These are phyloP conservation scores for Platerodrilus igneus DNA, from an alignment of 2,888 invertebrate genomes.

Conservation along the genomic window DNA sequence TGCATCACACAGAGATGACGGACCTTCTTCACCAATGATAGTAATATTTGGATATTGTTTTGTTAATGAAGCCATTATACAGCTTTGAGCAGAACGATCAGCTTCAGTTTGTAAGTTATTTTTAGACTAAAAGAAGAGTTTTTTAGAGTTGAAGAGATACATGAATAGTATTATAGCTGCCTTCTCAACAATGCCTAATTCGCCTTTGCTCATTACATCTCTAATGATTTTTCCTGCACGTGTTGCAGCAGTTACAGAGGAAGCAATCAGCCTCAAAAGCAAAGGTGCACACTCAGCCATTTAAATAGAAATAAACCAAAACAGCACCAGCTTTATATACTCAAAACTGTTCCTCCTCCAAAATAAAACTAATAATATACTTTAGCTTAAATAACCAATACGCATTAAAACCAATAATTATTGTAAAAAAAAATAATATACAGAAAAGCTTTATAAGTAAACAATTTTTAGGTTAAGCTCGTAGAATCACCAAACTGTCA, in stretches of 20 bases:
- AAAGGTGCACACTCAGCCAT: constrained; percentile 64
- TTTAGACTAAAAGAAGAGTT: constrained; percentile 58
- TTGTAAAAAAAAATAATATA: too few relatives aligned
- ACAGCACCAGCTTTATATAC: too few relatives aligned
- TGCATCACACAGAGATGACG: constrained; percentile 42
- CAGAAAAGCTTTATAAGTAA: too few relatives aligned
- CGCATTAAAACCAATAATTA: too few relatives aligned
- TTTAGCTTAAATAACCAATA: too few relatives aligned
- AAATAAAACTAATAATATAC: too few relatives aligned
- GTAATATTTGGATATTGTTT: constrained; percentile 77
- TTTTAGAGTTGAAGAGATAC: constrained; percentile 4
- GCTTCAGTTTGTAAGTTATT: constrained; percentile 98
- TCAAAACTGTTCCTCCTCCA: too few relatives aligned
- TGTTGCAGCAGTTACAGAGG: constrained; percentile 73
- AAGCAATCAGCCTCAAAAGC: constrained; percentile 68
- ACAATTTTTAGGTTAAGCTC: too few relatives aligned
- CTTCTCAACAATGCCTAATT: constrained; percentile 89
- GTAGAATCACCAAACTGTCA: too few relatives aligned
- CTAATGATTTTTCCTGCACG: constrained; percentile 86
- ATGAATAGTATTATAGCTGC: constrained; percentile 47
- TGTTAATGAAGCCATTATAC: constrained; percentile 83
- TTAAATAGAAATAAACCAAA: too few relatives aligned
- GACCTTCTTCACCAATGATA: constrained; percentile 90
- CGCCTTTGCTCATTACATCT: constrained; percentile 84
- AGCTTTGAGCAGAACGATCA: constrained; percentile 89